These are phyloP conservation scores for Cephus runcator DNA, from an alignment of 2,888 invertebrate genomes.

Conservation along the genomic window DNA sequence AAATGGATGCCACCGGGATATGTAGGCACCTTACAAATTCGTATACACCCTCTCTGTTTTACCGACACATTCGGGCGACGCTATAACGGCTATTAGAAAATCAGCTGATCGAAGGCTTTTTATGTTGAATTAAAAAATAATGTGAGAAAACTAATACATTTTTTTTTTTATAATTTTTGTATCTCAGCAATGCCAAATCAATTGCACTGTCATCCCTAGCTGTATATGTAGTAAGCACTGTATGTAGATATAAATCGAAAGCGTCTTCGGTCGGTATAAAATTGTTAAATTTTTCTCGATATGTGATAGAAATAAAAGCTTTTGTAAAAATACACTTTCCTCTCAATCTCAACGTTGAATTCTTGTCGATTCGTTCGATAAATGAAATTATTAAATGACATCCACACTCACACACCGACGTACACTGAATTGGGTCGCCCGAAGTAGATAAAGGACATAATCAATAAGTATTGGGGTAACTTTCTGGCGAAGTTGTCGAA, in stretches of 20 bases:
- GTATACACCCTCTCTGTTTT: neutral
- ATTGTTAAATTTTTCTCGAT: neutral
- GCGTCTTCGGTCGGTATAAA: neutral
- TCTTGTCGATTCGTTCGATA: neutral
- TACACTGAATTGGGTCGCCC: neutral
- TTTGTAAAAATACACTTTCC: neutral
- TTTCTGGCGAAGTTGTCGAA: neutral
- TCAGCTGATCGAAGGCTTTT: neutral
- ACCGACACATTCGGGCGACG: neutral
- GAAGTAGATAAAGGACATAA: neutral
- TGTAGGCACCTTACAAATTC: too few relatives aligned
- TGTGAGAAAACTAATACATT: neutral
- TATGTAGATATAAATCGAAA: too few relatives aligned
- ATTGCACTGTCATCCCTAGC: too few relatives aligned
- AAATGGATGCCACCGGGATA: constrained; percentile 17
- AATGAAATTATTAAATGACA: neutral
- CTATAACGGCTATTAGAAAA: neutral
- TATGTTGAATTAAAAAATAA: neutral
- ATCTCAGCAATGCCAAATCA: neutral
- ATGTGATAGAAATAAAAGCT: neutral
- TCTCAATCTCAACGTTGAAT: neutral
- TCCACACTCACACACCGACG: neutral
- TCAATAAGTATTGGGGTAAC: neutral
- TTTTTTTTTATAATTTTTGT: neutral
- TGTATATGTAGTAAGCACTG: too few relatives aligned